phyloP scores from a whole-genome alignment of 2,113 vertebrate genomes.

The Zapus hudsonius region DNA sequence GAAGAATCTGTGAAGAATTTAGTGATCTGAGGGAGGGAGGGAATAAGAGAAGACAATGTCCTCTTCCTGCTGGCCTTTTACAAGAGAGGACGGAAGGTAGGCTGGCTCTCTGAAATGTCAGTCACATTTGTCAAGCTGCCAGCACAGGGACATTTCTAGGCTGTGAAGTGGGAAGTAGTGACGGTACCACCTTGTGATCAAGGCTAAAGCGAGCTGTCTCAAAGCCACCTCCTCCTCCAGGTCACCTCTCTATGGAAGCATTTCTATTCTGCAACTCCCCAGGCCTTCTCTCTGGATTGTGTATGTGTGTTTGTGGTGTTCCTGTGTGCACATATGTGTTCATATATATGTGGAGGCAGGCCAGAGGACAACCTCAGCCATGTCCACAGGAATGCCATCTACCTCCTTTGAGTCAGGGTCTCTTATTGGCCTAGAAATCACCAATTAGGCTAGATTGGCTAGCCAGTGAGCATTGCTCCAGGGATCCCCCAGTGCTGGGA shows the following conservation, averaged over 20 bases:
- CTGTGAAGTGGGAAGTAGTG: neutral
- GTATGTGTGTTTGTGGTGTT: too few relatives aligned
- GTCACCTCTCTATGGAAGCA: neutral
- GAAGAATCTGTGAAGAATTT: neutral
- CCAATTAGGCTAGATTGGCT: too few relatives aligned
- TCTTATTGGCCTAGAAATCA: too few relatives aligned
- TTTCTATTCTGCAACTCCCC: accelerated
- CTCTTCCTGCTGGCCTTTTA: neutral
- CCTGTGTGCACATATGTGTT: too few relatives aligned
- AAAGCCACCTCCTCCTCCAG: neutral
- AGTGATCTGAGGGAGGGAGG: too few relatives aligned
- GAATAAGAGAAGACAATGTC: too few relatives aligned
- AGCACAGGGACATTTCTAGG: neutral
- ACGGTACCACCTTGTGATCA: neutral
- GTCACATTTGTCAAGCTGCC: neutral
- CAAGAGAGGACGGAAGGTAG: neutral
- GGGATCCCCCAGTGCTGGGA: too few relatives aligned
- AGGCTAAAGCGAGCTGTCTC: neutral
- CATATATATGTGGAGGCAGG: too few relatives aligned
- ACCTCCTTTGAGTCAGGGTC: too few relatives aligned
- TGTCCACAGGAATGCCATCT: too few relatives aligned
- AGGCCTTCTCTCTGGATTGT: neutral
- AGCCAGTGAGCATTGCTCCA: too few relatives aligned
- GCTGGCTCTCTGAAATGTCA: neutral
- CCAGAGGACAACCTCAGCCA: too few relatives aligned